These are phyloP conservation scores for Dorcus parallelipipedus DNA, from an alignment of 2,888 invertebrate species.

Conservation along the genomic window DNA sequence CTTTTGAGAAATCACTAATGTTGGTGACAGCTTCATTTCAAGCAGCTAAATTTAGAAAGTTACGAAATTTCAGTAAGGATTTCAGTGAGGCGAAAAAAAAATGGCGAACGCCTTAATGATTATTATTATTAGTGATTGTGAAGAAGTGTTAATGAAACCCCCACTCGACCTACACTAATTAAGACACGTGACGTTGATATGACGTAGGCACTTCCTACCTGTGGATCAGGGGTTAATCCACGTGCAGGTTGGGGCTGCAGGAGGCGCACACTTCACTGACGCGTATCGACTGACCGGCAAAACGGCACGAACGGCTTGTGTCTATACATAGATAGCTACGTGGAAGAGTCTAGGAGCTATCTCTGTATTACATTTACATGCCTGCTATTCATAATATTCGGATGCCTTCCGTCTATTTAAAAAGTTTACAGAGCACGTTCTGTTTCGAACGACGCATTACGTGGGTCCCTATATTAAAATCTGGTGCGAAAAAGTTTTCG, in stretches of 20 bases:
- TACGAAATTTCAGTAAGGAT: too few species aligned
- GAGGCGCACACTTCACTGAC: slow-evolving; percentile 41
- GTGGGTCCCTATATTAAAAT: too few species aligned
- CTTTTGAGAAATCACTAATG: too few species aligned
- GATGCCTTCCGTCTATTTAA: background rate
- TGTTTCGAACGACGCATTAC: too few species aligned
- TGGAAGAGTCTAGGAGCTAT: slow-evolving; percentile 20
- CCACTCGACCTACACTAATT: background rate
- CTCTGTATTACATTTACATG: background rate
- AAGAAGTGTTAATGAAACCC: background rate
- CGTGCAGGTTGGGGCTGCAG: slow-evolving; percentile 36
- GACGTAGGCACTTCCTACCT: slow-evolving; percentile 36
- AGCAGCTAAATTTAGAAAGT: too few species aligned
- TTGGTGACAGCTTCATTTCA: too few species aligned
- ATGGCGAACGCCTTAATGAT: too few species aligned
- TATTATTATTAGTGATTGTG: background rate
- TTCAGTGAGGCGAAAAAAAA: too few species aligned
- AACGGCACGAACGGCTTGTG: slow-evolving; percentile 15
- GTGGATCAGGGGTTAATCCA: slow-evolving; percentile 42
- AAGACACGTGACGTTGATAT: slow-evolving; percentile 20
- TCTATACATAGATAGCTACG: slow-evolving; percentile 29
- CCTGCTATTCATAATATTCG: background rate
- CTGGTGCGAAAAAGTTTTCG: too few species aligned
- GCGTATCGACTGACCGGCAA: slow-evolving; percentile 36
- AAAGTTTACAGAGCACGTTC: too few species aligned